These are phyloP conservation scores for Ptychobarbus kaznakovi DNA, from an alignment of 2,797 vertebrate species.

Conservation along the genomic window DNA sequence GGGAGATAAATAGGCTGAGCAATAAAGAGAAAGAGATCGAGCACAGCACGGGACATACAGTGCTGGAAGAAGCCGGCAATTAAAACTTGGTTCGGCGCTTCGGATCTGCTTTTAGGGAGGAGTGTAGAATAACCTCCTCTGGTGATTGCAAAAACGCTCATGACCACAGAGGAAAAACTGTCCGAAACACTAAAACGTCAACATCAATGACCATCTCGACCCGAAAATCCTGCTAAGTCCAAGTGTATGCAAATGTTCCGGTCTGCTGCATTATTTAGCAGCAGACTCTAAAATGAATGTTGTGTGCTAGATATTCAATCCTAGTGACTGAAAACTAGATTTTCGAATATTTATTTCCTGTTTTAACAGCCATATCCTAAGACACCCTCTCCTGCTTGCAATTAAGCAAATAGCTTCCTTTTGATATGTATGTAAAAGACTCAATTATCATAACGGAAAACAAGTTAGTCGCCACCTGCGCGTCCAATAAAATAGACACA, in stretches of 20 bases:
- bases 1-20: conserved; percentile 34
- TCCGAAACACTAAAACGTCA: conserved; percentile 1
- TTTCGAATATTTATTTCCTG: neutral
- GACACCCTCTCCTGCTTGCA: neutral
- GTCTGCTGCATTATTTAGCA: conserved; percentile 54
- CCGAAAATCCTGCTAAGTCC: conserved; percentile 18
- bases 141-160: conserved; percentile 3
- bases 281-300: conserved; percentile 13
- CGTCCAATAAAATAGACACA: neutral
- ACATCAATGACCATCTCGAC: conserved; percentile 33
- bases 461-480: conserved; percentile 13
- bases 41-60: conserved; percentile 39
- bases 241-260: conserved; percentile 52
- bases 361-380: neutral
- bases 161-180: conserved; percentile 1
- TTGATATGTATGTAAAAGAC: conserved; percentile 23
- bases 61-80: conserved; percentile 42
- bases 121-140: neutral
- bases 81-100: conserved; percentile 29
- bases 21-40: conserved; percentile 51
- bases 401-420: conserved; percentile 38
- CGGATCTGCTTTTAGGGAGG: neutral
- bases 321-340: neutral
- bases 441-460: neutral
- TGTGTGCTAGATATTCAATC: conserved; percentile 36